These are phyloP conservation scores for Pammene aurita DNA, from an alignment of 2,888 invertebrate species.

Conservation along the genomic window DNA sequence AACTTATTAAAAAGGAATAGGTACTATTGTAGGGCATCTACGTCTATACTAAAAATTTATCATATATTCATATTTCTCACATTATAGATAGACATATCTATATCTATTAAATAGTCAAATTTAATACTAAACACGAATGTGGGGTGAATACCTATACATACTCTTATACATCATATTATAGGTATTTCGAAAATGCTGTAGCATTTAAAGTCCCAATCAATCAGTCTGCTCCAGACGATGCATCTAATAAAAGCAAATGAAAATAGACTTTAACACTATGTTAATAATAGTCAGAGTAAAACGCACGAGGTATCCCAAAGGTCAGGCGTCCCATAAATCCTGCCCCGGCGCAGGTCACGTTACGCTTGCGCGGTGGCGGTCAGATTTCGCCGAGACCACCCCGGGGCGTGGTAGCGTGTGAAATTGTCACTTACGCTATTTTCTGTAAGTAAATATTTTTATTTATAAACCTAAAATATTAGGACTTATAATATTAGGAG, in stretches of 20 bases:
- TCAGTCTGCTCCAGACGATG: slow-evolving; percentile 7
- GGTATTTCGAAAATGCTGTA: not conserved
- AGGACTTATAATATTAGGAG: too few relatives aligned
- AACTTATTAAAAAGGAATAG: too few relatives aligned
- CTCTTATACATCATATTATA: not conserved
- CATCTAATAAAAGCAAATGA: not conserved
- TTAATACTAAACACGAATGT: too few relatives aligned
- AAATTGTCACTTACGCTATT: slow-evolving; percentile 9
- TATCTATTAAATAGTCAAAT: too few relatives aligned
- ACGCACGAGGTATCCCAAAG: slow-evolving; percentile 6
- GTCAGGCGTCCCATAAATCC: slow-evolving; percentile 35
- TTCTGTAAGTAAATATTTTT: not conserved
- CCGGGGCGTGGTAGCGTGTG: slow-evolving; percentile 23
- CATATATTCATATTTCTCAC: too few relatives aligned
- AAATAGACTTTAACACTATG: not conserved
- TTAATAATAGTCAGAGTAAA: not conserved
- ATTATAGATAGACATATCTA: too few relatives aligned
- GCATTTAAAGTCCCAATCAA: slow-evolving; percentile 20
- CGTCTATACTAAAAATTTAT: too few relatives aligned
- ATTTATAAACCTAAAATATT: too few relatives aligned
- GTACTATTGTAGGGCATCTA: not conserved
- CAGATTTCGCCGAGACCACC: slow-evolving; percentile 45
- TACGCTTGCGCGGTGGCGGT: slow-evolving; percentile 44
- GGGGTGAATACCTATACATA: not conserved
- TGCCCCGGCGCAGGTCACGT: slow-evolving; percentile 34